These are phyloP conservation scores for Tupiocoris notatus DNA, from an alignment of 2,888 invertebrate genomes.

Conservation along the genomic window DNA sequence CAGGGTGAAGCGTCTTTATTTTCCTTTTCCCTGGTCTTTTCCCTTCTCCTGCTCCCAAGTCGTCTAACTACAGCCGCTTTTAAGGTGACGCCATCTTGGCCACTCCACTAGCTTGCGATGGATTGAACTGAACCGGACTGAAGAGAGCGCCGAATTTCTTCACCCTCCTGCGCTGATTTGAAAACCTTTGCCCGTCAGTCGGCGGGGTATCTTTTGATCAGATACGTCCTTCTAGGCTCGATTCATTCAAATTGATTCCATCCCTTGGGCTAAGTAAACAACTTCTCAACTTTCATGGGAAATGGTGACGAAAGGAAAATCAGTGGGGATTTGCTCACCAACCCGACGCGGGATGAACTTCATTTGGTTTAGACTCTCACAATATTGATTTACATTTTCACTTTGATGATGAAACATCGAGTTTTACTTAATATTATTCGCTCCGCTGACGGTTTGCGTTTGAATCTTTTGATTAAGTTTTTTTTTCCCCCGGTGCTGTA, in stretches of 20 bases:
- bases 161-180: neutral
- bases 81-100: neutral
- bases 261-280: constrained; percentile 12
- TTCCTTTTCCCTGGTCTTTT: neutral
- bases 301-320: neutral
- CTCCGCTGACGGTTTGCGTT: neutral
- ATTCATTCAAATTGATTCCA: constrained; percentile 28
- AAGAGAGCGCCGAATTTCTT: neutral
- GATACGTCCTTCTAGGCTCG: neutral
- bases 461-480: neutral
- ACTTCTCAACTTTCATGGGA: neutral
- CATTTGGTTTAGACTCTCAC: constrained; percentile 2
- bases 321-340: neutral
- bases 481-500: too few relatives aligned
- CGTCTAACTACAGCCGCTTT: neutral
- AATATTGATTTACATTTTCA: constrained; percentile 2
- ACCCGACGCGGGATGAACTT: neutral
- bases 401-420: neutral
- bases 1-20: constrained; percentile 13
- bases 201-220: constrained; percentile 17
- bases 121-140: neutral
- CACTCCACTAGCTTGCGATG: neutral
- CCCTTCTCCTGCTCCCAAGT: neutral
- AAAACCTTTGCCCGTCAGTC: neutral
- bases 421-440: neutral